Percentiles rank a stretch among this genome's conserved stretches.
Evolutionary conservation across 2,888 invertebrate species (phyloP).

Genomic region (Axea sp.): DNA sequence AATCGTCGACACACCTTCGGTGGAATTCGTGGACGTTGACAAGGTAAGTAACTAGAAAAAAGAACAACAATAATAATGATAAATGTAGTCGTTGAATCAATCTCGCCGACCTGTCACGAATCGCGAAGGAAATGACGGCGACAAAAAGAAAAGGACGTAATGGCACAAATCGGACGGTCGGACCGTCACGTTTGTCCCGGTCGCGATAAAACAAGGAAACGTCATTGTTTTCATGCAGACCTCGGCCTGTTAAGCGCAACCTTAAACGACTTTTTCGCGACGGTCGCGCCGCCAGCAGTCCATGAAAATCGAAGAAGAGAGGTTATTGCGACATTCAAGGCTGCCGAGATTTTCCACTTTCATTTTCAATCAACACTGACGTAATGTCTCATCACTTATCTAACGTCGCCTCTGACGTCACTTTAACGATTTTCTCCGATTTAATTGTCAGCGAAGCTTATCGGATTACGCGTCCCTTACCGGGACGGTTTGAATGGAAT

Average conservation of each 20-base stretch:
- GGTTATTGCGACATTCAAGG: constrained; percentile 62
- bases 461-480: constrained; percentile 26
- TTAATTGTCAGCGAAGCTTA: constrained; percentile 39
- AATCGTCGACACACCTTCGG: constrained; percentile 39
- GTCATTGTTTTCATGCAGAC: constrained; percentile 61
- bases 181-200: constrained; percentile 46
- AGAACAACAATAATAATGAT: neutral
- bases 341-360: constrained; percentile 62
- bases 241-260: constrained; percentile 62
- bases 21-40: constrained; percentile 52
- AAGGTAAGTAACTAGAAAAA: constrained; percentile 47
- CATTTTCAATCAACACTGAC: constrained; percentile 56
- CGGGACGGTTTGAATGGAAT: no score
- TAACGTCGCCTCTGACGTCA: constrained; percentile 53
- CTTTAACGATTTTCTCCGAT: constrained; percentile 46
- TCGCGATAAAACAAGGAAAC: constrained; percentile 59
- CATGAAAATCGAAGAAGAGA: constrained; percentile 63
- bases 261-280: constrained; percentile 62
- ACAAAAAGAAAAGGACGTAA: constrained; percentile 36
- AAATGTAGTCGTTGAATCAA: constrained; percentile 15
- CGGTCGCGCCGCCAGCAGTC: constrained; percentile 57
- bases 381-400: constrained; percentile 59
- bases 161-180: constrained; percentile 54
- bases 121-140: constrained; percentile 28
- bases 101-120: constrained; percentile 28